Conservation (phyloP, 1,140 invertebrate genomes). For the Cryptotermes secundus region DNA sequence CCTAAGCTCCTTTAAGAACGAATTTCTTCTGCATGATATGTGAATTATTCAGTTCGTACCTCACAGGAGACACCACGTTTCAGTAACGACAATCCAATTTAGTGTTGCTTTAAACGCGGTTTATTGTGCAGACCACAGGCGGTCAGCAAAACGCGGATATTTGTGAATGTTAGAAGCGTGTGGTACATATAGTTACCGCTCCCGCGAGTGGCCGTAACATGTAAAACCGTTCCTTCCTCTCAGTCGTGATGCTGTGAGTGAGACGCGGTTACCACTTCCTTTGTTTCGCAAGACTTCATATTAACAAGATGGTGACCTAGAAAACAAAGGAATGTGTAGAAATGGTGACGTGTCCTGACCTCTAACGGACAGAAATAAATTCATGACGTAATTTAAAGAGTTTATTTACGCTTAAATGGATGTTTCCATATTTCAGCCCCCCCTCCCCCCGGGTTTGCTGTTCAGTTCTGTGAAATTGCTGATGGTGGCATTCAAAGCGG, state of each 20-base stretch:
- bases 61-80: no score
- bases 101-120: no score
- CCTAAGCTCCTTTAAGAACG: no score
- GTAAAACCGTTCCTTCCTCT: no score
- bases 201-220: no score
- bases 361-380: slow-evolving; percentile 11
- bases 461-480: neutral
- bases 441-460: neutral
- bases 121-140: no score
- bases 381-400: neutral
- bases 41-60: no score
- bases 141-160: no score
- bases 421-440: neutral
- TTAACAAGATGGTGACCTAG: slow-evolving; percentile 14
- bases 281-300: neutral
- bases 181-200: no score
- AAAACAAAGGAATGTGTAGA: neutral
- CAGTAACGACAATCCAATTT: no score
- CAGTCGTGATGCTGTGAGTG: neutral
- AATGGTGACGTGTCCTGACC: neutral
- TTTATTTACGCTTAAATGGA: neutral
- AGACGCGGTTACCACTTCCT: neutral
- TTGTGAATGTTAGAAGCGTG: no score
- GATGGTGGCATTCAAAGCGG: neutral
- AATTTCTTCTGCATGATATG: no score